Conservation (phyloP, 2,113 vertebrate species). For the Phaethon lepturus region DNA sequence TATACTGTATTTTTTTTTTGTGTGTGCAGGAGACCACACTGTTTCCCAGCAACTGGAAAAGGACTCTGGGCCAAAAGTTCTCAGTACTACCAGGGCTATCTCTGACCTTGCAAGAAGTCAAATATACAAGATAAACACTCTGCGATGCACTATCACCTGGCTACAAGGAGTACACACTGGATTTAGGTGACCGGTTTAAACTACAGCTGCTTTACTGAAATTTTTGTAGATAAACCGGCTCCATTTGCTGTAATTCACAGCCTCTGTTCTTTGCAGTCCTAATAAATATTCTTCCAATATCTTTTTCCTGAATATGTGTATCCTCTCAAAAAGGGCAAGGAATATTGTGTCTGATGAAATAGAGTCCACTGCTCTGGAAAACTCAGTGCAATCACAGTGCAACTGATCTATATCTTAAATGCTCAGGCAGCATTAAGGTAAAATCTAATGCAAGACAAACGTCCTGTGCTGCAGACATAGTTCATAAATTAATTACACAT, state of each 20-base stretch:
- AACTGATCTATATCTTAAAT: not conserved
- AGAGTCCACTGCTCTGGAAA: not conserved
- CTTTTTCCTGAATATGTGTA: not conserved
- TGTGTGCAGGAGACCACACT: not conserved
- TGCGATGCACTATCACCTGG: not conserved
- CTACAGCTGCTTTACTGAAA: not conserved
- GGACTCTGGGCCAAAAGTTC: not conserved
- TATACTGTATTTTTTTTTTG: not conserved
- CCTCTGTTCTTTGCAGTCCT: not conserved
- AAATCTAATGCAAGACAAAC: not conserved
- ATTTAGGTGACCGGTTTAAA: not conserved
- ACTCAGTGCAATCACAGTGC: not conserved
- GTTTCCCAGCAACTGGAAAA: not conserved
- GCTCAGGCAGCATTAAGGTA: not conserved
- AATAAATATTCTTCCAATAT: not conserved
- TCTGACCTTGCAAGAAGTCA: not conserved
- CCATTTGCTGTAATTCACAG: not conserved
- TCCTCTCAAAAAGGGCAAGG: not conserved
- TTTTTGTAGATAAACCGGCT: not conserved
- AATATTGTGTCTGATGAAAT: not conserved
- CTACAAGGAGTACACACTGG: not conserved
- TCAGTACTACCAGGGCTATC: not conserved
- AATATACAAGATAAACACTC: not conserved
- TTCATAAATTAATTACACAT: not conserved
- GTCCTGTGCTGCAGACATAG: not conserved